A percentile compares a stretch with the other conserved stretches of the same genome.
These are phyloP conservation scores for Lycorma delicatula DNA, from an alignment of 1,140 invertebrate species.

Conservation along the genomic window DNA sequence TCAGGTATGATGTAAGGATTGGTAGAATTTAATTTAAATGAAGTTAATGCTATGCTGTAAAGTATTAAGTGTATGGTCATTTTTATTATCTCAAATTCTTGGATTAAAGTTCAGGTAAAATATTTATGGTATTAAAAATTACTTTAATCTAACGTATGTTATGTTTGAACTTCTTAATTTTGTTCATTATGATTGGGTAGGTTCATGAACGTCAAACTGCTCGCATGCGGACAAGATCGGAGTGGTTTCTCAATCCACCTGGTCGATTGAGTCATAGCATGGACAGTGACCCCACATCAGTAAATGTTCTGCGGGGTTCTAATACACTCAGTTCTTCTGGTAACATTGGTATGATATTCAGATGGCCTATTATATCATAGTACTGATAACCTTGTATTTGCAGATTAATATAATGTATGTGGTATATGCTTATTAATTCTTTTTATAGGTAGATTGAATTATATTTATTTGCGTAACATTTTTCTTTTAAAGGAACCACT, in stretches of 20 bases:
- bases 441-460: too few relatives aligned
- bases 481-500: too few relatives aligned
- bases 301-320: slow-evolving; percentile 41
- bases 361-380: too few relatives aligned
- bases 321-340: slow-evolving; percentile 41
- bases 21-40: too few relatives aligned
- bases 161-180: background rate
- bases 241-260: slow-evolving; percentile 83
- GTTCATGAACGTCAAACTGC: slow-evolving; percentile 89
- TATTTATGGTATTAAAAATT: background rate
- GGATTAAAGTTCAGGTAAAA: background rate
- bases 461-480: too few relatives aligned
- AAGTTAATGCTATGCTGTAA: too few relatives aligned
- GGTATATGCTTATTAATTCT: too few relatives aligned
- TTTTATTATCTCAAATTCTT: too few relatives aligned
- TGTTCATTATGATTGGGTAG: slow-evolving; percentile 37
- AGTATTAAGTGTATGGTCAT: too few relatives aligned
- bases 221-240: slow-evolving; percentile 84
- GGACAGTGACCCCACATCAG: slow-evolving; percentile 41
- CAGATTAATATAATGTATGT: too few relatives aligned
- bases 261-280: slow-evolving; percentile 38
- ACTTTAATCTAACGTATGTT: background rate
- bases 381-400: too few relatives aligned
- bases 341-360: slow-evolving; percentile 44
- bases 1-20: too few relatives aligned